Conservation (phyloP, 2,888 invertebrate species). For the Harmothoe impar region DNA sequence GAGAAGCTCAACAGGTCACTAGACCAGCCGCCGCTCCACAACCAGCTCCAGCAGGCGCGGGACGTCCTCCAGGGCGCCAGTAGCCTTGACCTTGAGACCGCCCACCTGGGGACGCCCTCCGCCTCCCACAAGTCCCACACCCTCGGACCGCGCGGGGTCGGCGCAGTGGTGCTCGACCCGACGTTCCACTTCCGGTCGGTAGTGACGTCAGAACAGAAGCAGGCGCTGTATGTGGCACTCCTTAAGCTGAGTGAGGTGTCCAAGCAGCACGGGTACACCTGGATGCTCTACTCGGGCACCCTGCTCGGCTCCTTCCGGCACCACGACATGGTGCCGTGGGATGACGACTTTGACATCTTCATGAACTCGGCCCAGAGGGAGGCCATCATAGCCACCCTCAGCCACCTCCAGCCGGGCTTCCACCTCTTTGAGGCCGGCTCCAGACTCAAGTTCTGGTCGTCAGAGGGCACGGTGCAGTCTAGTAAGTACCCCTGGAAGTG, state of each 20-base stretch:
- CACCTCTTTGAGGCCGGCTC: constrained; percentile 65
- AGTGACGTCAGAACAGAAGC: constrained; percentile 48
- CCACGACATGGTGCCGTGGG: constrained; percentile 72
- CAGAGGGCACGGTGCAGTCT: constrained; percentile 51
- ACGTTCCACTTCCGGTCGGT: constrained; percentile 9
- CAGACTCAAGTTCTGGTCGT: constrained; percentile 68
- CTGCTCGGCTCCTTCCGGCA: constrained; percentile 71
- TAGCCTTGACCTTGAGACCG: not conserved
- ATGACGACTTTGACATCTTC: constrained; percentile 71
- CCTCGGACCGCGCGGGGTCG: not conserved
- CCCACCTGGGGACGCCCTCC: too few relatives aligned
- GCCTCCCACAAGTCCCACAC: not conserved
- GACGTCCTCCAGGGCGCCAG: not conserved
- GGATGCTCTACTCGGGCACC: constrained; percentile 70
- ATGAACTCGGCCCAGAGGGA: constrained; percentile 58
- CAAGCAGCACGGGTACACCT: constrained; percentile 57
- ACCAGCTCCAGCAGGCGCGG: not conserved
- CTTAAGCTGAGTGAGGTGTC: constrained; percentile 31
- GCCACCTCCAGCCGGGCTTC: constrained; percentile 47
- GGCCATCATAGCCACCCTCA: constrained; percentile 40
- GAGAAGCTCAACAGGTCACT: constrained; percentile 8
- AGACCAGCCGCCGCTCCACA: not conserved
- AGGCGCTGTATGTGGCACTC: constrained; percentile 47
- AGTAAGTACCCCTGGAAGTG: constrained; percentile 70
- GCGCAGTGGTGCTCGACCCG: not conserved